Base-by-base conservation (phyloP, 2,797 vertebrate genomes). In the Percopsis omiscomaycus region DNA sequence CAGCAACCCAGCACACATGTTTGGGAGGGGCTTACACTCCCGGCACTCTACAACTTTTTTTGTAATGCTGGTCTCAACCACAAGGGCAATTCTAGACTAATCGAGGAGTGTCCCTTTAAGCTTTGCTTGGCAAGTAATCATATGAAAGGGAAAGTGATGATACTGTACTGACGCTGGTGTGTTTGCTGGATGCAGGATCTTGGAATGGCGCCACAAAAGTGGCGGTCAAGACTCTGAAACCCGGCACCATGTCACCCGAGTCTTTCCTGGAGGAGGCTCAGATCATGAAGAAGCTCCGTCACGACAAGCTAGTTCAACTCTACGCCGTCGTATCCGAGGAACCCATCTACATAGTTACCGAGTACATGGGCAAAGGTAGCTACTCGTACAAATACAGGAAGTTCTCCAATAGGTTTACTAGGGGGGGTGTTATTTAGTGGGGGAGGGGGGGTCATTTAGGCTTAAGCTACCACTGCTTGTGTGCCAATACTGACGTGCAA, bases 131-230 rank as follows among this genome's bases (percentile, higher is more conserved):
- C 6, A 71, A 60, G 53, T 60, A 37, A 44, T 48, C 5, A 37
- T 8, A 6, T 37, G 32, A 37, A 5, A 37, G 32, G 32, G 22
- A 8, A 0, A 54, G 45, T 0, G 0, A 9, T 68, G 61, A 62
- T 37, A 68, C 37, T 51, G 50, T 69, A 49, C 67, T 85, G 46
- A 84, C 8, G 37, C 48, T 11, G 10, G 47, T 12, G 1, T 68
- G 1, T 71, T 4, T 66, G 47, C 70, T 66, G 2, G 63, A 73
- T 82, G 73, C 91, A 99, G 97, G 97, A 80, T 98, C 96, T 0
- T 99, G 97, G 97, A 99, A 99, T 1, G 96, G 96, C 80, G 98
- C 96, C 90, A 99, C 97, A 27, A 96, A 98, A 88, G 97, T 99
- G 83, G 97, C 97, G 49, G 97, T 99, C 89, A 99, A 99, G 91